Percentiles rank a stretch among this genome's conserved stretches.
phyloP scores from a whole-genome alignment of 2,888 invertebrate species.

The Gnatocerus cornutus region DNA sequence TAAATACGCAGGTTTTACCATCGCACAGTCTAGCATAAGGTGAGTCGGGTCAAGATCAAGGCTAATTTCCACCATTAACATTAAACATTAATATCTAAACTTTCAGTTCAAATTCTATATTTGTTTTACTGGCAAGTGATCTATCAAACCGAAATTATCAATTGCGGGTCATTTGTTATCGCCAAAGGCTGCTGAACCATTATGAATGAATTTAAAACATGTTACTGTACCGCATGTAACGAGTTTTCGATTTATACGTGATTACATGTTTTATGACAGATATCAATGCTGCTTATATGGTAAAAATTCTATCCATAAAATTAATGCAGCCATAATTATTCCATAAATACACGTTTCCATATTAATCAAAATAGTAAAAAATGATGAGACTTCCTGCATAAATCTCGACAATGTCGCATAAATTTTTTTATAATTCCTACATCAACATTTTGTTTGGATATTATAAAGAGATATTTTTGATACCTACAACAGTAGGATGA shows the following conservation, averaged over 20 bases:
- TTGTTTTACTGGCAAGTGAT: no score
- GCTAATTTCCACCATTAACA: neutral
- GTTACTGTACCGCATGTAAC: neutral
- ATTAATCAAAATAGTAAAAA: neutral
- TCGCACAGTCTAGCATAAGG: conserved; percentile 78
- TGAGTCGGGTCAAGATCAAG: conserved; percentile 56
- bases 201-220: conserved; percentile 6
- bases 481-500: neutral
- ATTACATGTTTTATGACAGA: conserved; percentile 6
- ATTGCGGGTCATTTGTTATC: conserved; percentile 13
- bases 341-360: neutral
- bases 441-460: neutral
- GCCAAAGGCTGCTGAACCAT: conserved; percentile 2
- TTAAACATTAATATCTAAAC: no score
- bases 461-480: neutral
- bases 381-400: neutral
- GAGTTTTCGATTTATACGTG: neutral
- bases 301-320: neutral
- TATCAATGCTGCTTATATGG: neutral
- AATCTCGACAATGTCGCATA: neutral
- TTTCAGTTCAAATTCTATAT: no score
- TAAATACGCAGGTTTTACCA: conserved; percentile 77
- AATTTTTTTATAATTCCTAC: neutral
- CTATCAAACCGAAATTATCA: neutral
- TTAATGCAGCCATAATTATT: neutral